Conservation (phyloP, 2,888 invertebrate species). For the Ophion slaviceki region DNA sequence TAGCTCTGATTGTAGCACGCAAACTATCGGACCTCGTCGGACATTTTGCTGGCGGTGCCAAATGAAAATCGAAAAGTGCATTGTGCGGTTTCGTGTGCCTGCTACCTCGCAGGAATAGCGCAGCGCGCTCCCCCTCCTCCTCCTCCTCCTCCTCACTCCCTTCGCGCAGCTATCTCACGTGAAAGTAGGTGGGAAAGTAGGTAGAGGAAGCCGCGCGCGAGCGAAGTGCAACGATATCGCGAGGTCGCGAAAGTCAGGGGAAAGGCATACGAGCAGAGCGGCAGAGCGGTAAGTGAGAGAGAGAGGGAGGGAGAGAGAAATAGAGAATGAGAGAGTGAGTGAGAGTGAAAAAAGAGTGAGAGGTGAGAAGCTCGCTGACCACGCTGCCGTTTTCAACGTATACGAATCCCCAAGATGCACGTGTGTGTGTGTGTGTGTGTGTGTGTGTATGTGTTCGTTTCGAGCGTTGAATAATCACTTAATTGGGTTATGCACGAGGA, state of each 20-base stretch:
- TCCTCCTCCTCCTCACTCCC: background rate
- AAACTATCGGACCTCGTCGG: too few species aligned
- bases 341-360: constrained; percentile 58
- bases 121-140: too few species aligned
- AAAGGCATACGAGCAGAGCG: constrained; percentile 32
- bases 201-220: constrained; percentile 56
- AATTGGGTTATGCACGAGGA: constrained; percentile 83
- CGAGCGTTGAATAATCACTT: constrained; percentile 81
- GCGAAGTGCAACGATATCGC: constrained; percentile 53
- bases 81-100: background rate
- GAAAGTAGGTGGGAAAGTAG: constrained; percentile 69
- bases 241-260: constrained; percentile 50
- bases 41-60: too few species aligned
- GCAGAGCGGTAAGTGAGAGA: background rate
- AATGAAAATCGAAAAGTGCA: too few species aligned
- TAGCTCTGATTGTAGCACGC: too few species aligned
- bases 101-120: too few species aligned
- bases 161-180: constrained; percentile 30
- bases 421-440: constrained; percentile 46
- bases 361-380: constrained; percentile 61
- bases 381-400: constrained; percentile 46
- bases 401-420: background rate
- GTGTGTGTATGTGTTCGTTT: constrained; percentile 47
- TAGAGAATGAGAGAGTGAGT: constrained; percentile 19
- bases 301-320: constrained; percentile 20